Conservation (phyloP, 2,113 vertebrate genomes). For the Kryptolebias marmoratus region DNA sequence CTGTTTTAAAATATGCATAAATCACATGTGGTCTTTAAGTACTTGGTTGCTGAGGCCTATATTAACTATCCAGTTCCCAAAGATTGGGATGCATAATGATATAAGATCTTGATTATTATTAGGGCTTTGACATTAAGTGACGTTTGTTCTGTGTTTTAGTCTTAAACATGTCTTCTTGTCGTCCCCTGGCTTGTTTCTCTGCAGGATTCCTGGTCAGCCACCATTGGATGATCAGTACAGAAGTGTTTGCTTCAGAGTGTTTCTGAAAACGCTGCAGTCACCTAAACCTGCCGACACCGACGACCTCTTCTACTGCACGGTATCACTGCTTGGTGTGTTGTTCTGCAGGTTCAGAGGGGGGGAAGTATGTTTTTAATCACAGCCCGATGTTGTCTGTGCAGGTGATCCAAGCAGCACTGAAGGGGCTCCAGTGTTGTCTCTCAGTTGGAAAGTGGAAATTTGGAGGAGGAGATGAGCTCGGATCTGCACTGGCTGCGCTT, state of each 20-base stretch:
- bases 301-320: conserved; percentile 90
- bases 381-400: conserved; percentile 53
- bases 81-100: background rate
- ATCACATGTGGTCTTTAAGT: no score
- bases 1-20: no score
- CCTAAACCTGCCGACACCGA: conserved; percentile 83
- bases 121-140: background rate
- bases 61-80: no score
- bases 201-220: conserved; percentile 88
- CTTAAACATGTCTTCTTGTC: background rate
- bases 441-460: conserved; percentile 91
- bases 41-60: no score
- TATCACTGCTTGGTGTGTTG: conserved; percentile 43
- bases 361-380: accelerated
- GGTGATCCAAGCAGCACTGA: conserved; percentile 91
- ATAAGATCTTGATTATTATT: background rate
- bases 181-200: conserved; percentile 17
- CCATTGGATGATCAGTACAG: conserved; percentile 89
- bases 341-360: background rate
- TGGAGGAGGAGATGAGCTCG: conserved; percentile 85
- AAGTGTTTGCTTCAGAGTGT: conserved; percentile 86
- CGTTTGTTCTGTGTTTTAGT: background rate
- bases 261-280: conserved; percentile 87
- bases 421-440: conserved; percentile 90
- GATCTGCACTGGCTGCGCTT: conserved; percentile 89